Base-by-base conservation (phyloP, 2,797 vertebrate genomes). In the Holocentrus rufus region DNA sequence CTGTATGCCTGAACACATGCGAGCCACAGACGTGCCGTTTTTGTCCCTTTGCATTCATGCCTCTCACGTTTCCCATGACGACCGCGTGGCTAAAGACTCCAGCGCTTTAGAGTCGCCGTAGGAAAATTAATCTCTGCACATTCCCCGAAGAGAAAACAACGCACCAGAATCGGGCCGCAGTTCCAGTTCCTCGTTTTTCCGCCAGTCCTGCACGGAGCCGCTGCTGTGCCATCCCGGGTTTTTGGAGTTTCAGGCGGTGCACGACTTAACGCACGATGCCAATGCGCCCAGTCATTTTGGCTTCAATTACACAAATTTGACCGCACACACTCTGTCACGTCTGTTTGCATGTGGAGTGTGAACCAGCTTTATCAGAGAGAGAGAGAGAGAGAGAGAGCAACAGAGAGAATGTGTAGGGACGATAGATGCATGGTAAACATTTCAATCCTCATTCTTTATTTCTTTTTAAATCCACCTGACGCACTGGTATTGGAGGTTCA, bases 1-100 rank as follows among this genome's bases (percentile, higher is more conserved):
- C n/a, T n/a, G 6, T 39, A 2, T 39, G 7, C 3, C 30, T 7
- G 7, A 7, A 31, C 30, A 31, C 30, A 80, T 5, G 76, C 72
- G 76, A 76, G 81, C 66, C 14, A 63, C 71, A 36, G 54, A 73
- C 59, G 31, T 72, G 55, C 67, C 69, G 77, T 68, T 31, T 73
- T 58, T 15, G 30, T 42, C 65, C 57, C 59, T 83, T 89, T 80
- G 80, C 83, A 80, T 71, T 73, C 54, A 34, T 52, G 34, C 46
- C 71, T 80, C 27, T 83, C 77, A 82, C 81, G 79, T 65, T 72
- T 80, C 60, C 70, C 53, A 70, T 76, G 61, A 74, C 10, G 56
- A 39, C 36, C 9, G 36, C 36, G 9, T 10, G 9, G 60, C 53
- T 68, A 25, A 70, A 79, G 71, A 54, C 81, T 81, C 73, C 61